Conservation (phyloP, 1,140 invertebrate species). For the Heliconius congener region DNA sequence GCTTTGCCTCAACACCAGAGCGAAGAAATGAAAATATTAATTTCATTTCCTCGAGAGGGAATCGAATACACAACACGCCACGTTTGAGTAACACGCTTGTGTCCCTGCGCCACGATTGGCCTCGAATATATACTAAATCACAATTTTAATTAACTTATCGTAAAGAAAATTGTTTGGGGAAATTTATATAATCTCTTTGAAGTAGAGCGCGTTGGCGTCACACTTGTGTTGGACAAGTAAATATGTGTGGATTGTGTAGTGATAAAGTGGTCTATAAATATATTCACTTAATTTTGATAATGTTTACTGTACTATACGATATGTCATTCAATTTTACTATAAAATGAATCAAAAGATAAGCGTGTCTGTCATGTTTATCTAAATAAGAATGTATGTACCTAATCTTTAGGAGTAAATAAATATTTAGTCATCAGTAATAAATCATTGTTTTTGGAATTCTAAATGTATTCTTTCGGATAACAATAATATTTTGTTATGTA, state of each 20-base stretch:
- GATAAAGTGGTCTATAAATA: not conserved
- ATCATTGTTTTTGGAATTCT: not conserved
- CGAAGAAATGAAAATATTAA: too few relatives aligned
- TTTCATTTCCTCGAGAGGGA: too few relatives aligned
- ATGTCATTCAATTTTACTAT: not conserved
- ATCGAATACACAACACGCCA: too few relatives aligned
- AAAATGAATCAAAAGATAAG: not conserved
- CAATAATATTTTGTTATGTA: too few relatives aligned
- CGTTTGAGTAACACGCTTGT: too few relatives aligned
- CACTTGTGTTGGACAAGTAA: conserved; percentile 21
- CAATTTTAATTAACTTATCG: conserved; percentile 54
- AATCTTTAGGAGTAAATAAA: not conserved
- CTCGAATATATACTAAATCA: conserved; percentile 5
- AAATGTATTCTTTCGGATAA: not conserved
- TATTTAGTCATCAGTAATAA: not conserved
- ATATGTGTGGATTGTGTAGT: conserved; percentile 21
- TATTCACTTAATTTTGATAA: not conserved
- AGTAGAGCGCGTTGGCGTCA: conserved; percentile 46
- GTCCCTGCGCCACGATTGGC: too few relatives aligned
- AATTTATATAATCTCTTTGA: conserved; percentile 52
- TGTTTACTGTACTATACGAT: not conserved
- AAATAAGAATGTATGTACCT: not conserved
- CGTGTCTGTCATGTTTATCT: not conserved
- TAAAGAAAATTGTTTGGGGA: conserved; percentile 58
- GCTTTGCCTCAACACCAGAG: too few relatives aligned